phyloP scores from a whole-genome alignment of 2,797 vertebrate species.

The Trichosurus vulpecula region DNA sequence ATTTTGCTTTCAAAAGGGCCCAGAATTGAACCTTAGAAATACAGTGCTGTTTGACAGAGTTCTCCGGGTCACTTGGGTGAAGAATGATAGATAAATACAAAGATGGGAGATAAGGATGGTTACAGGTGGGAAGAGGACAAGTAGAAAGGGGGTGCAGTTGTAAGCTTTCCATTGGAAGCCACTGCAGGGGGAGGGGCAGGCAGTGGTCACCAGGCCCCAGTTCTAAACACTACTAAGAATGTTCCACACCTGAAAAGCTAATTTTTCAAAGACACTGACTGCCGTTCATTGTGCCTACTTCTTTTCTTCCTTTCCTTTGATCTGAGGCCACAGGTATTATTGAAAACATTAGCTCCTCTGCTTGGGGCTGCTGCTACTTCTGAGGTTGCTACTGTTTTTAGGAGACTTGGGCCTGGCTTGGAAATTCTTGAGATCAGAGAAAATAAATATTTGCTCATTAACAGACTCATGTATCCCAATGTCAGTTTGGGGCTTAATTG shows the following conservation, averaged over 20 bases:
- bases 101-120: not conserved
- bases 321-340: not conserved
- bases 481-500: slow-evolving; percentile 72
- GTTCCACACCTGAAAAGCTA: not conserved
- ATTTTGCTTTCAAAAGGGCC: not conserved
- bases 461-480: slow-evolving; percentile 65
- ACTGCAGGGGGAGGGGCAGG: not conserved
- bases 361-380: not conserved
- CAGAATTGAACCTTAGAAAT: not conserved
- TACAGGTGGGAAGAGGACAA: not conserved
- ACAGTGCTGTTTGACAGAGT: not conserved
- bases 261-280: not conserved
- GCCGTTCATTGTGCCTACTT: not conserved
- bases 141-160: not conserved
- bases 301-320: slow-evolving; percentile 1
- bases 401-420: not conserved
- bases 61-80: not conserved
- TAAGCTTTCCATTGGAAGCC: not conserved
- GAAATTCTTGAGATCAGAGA: slow-evolving; percentile 55
- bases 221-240: not conserved
- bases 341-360: not conserved
- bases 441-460: slow-evolving; percentile 71
- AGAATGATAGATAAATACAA: not conserved
- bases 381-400: slow-evolving; percentile 6
- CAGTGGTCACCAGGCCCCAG: not conserved